These are phyloP conservation scores for Harlomillsia oculata DNA, from an alignment of 1,140 invertebrate genomes.

Conservation along the genomic window DNA sequence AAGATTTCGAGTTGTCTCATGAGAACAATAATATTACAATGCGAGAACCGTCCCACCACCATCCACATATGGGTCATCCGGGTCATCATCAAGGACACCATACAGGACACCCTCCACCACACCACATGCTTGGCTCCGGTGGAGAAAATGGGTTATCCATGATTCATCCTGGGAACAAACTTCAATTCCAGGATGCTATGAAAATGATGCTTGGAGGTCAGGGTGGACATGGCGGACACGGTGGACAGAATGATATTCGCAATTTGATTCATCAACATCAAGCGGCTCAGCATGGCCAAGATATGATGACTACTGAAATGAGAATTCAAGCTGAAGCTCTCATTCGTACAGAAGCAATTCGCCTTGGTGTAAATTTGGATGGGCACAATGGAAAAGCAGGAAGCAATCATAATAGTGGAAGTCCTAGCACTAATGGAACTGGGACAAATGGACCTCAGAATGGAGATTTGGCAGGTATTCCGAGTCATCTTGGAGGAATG, in stretches of 20 bases:
- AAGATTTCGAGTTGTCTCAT: conserved; percentile 3
- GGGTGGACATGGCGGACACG: conserved; percentile 13
- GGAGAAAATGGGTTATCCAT: conserved; percentile 27
- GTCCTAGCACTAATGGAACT: conserved; percentile 18
- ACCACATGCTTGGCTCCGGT: conserved; percentile 1
- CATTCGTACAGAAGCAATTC: conserved; percentile 62
- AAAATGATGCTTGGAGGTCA: conserved; percentile 27
- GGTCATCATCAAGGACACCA: conserved; percentile 16
- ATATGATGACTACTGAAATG: conserved; percentile 50
- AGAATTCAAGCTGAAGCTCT: conserved; percentile 71
- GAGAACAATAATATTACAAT: conserved; percentile 5
- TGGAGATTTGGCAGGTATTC: conserved; percentile 16
- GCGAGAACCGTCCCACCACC: conserved; percentile 11
- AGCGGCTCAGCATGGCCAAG: conserved; percentile 42
- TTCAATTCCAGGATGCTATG: conserved; percentile 34
- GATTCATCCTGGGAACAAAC: conserved; percentile 23
- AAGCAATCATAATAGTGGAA: conserved; percentile 12
- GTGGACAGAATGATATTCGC: conserved; percentile 21
- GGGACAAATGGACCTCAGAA: conserved; percentile 3
- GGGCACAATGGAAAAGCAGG: conserved; percentile 5
- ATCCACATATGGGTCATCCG: conserved; percentile 1
- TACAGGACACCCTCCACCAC: conserved; percentile 3
- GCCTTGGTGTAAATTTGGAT: conserved; percentile 51
- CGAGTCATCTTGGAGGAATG: conserved; percentile 12
- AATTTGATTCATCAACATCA: conserved; percentile 32